Conservation (phyloP, 2,797 vertebrate genomes). For the Esox lucius region DNA sequence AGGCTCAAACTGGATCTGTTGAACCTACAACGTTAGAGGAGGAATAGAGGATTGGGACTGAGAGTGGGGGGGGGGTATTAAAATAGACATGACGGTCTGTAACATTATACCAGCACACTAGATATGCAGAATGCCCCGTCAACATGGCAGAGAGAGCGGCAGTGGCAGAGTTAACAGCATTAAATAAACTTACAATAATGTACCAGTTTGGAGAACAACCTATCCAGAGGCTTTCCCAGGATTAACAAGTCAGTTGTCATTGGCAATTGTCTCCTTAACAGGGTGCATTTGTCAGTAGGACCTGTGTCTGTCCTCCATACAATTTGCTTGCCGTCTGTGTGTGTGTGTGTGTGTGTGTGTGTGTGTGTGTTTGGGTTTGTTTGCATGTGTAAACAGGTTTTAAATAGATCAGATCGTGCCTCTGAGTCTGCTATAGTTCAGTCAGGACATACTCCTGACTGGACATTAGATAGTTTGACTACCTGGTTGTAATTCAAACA, state of each 20-base stretch:
- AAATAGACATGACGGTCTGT: constrained; percentile 7
- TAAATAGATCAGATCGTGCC: constrained; percentile 59
- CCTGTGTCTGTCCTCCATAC: constrained; percentile 21
- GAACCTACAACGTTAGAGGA: not conserved
- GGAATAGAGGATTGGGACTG: not conserved
- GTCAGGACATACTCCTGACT: not conserved
- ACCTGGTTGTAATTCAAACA: not conserved
- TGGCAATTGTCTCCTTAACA: not conserved
- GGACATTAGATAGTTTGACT: not conserved
- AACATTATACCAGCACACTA: constrained; percentile 3
- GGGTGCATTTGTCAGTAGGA: not conserved
- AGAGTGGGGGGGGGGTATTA: not conserved
- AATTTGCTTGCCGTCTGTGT: constrained; percentile 13
- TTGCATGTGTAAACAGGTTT: constrained; percentile 34
- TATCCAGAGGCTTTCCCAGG: not conserved
- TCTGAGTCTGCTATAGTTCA: not conserved
- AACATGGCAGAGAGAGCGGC: not conserved
- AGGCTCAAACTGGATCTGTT: not conserved
- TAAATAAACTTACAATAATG: constrained; percentile 4
- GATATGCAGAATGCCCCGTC: not conserved
- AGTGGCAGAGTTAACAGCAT: not conserved
- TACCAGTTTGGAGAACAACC: not conserved
- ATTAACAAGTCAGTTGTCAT: not conserved
- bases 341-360: constrained; percentile 10
- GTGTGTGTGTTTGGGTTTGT: not conserved